Evolutionary conservation across 2,888 invertebrate species (phyloP), one percentile per base, ranked within the genome.

Genomic region (Sialis lutaria): DNA sequence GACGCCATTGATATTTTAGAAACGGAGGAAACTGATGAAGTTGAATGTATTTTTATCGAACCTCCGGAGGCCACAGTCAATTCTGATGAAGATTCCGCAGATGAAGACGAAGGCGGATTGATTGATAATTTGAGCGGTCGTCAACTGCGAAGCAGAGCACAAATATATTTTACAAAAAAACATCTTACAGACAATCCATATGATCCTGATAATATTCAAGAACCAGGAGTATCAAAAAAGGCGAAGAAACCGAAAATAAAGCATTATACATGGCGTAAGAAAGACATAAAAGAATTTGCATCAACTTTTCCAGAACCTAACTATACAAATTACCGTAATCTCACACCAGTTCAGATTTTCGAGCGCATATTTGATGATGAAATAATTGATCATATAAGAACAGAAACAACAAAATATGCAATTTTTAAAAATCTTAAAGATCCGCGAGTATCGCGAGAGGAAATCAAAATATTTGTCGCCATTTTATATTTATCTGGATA

Each of bases 401-500:
- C n/a, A n/a, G n/a, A n/a, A n/a, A n/a, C n/a, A n/a, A n/a, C n/a
- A n/a, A n/a, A n/a, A n/a, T n/a, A n/a, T n/a, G n/a, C n/a, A n/a
- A n/a, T n/a, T n/a, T n/a, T n/a, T n/a, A 34, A 34, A 2, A 46
- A 46, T 33, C 33, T 9, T 42, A 22, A 5, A 10, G 42, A 46
- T 46, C 33, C 35, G n/a, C 40, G 33, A n/a, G 12, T 46, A 6
- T 34, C 10, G 30, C 30, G 6, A 22, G 42, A 48, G 6, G 51
- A 50, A 49, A 12, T 51, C 33, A 52, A 52, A 50, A 48, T 50
- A 48, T 52, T 53, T 46, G 33, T 53, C 31, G 53, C 44, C 10
- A 51, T 55, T 43, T 42, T 54, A 30, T 46, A 53, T 32, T 46
- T 54, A 31, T 49, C 42, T 37, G 54, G 51, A 10, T 52, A 53